phyloP scores from a whole-genome alignment of 1,140 invertebrate species.

The Potamilus streckersoni region DNA sequence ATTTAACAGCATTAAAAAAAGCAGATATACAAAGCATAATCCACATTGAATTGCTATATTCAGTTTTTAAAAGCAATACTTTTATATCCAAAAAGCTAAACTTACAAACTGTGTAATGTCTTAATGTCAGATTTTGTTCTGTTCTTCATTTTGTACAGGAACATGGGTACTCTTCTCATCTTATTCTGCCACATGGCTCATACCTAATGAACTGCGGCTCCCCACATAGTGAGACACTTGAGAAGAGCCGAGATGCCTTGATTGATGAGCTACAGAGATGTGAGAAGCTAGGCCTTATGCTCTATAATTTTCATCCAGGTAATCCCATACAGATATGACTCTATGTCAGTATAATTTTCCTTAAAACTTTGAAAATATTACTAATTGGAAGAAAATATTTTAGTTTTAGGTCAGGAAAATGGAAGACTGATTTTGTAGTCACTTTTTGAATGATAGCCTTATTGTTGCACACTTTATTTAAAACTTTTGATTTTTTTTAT shows the following conservation, averaged over 20 bases:
- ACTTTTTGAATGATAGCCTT: too few relatives aligned
- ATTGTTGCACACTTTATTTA: too few relatives aligned
- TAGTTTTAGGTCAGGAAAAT: too few relatives aligned
- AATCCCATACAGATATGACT: not conserved
- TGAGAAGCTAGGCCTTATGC: constrained; percentile 68
- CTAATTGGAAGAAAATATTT: too few relatives aligned
- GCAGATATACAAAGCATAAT: not conserved
- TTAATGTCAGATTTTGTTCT: not conserved
- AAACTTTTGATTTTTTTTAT: constrained; percentile 2
- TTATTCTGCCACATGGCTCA: constrained; percentile 70
- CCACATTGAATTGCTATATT: not conserved
- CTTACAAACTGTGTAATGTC: not conserved
- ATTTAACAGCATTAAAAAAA: not conserved
- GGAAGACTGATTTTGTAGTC: too few relatives aligned
- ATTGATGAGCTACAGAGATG: constrained; percentile 71
- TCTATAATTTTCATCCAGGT: constrained; percentile 74
- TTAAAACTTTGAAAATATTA: too few relatives aligned
- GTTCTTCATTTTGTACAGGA: constrained; percentile 40
- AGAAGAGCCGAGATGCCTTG: constrained; percentile 68
- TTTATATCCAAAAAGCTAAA: not conserved
- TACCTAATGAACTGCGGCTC: constrained; percentile 72
- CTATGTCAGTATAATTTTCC: too few relatives aligned
- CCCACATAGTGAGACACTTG: constrained; percentile 65
- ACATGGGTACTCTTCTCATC: constrained; percentile 47
- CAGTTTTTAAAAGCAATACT: not conserved